phyloP scores from a whole-genome alignment of 2,888 invertebrate species.

The Empis stercorea region DNA sequence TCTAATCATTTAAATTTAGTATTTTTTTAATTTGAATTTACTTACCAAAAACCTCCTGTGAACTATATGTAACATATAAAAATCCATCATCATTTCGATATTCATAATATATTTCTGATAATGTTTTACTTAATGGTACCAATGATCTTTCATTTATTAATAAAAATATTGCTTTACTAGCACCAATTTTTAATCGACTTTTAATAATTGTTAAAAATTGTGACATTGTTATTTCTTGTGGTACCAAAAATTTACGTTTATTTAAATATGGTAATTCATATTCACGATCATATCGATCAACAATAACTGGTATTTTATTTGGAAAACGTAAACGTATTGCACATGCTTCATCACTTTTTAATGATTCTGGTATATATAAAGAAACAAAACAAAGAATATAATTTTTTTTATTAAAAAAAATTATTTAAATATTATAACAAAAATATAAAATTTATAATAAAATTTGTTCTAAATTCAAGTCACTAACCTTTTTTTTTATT shows the following conservation, averaged over 20 bases:
- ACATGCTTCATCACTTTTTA: constrained; percentile 55
- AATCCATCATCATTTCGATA: constrained; percentile 73
- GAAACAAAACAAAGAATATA: neutral
- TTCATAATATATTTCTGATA: constrained; percentile 67
- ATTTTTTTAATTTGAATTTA: neutral
- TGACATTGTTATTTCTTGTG: constrained; percentile 79
- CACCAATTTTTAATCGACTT: constrained; percentile 39
- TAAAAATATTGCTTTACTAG: constrained; percentile 61
- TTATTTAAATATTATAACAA: too few relatives aligned
- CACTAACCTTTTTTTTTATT: too few relatives aligned
- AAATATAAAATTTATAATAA: too few relatives aligned
- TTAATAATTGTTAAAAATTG: constrained; percentile 71
- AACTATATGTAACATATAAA: constrained; percentile 78
- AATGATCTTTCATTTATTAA: constrained; percentile 72
- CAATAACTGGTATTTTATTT: constrained; percentile 71
- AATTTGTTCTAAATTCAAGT: too few relatives aligned
- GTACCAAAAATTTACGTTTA: constrained; percentile 78
- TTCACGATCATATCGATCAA: constrained; percentile 70
- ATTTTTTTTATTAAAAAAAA: too few relatives aligned
- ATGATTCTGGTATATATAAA: constrained; percentile 1
- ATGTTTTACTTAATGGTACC: constrained; percentile 65
- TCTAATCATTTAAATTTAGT: too few relatives aligned
- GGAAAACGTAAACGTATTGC: constrained; percentile 68
- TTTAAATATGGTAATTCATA: constrained; percentile 60
- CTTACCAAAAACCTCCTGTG: constrained; percentile 74